Percentiles rank a stretch among this genome's conserved stretches.
These are phyloP conservation scores for Archaeoteleia sp. DNA, from an alignment of 2,888 invertebrate genomes.

Conservation along the genomic window DNA sequence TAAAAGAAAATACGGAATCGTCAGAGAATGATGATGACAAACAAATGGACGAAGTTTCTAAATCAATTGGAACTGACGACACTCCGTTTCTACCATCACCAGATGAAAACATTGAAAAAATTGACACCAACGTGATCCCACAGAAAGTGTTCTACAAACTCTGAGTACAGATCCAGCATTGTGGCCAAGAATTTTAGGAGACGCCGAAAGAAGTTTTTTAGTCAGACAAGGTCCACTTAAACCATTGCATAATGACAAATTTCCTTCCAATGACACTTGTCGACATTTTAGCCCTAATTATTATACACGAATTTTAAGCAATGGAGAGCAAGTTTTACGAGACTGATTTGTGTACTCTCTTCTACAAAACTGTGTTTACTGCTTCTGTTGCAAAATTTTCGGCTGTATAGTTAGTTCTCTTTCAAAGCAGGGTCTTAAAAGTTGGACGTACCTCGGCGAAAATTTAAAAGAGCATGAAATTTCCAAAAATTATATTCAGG, in stretches of 20 bases:
- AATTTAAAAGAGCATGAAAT: conserved; percentile 33
- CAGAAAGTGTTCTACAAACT: conserved; percentile 16
- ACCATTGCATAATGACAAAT: conserved; percentile 23
- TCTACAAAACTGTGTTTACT: conserved; percentile 26
- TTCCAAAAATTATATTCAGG: conserved; percentile 37
- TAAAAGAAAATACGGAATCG: conserved; percentile 10
- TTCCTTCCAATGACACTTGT: conserved; percentile 20
- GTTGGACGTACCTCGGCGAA: conserved; percentile 13
- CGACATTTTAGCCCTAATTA: conserved; percentile 26
- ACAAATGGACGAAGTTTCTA: conserved; percentile 20
- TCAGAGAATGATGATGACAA: conserved; percentile 15
- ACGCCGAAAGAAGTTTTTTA: conserved; percentile 17
- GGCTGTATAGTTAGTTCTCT: conserved; percentile 12
- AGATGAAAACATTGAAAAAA: conserved; percentile 14
- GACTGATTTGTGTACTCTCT: conserved; percentile 30
- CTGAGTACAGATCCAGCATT: conserved; percentile 29
- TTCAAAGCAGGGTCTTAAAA: conserved; percentile 18
- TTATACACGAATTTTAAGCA: conserved; percentile 41
- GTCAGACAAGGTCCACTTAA: conserved; percentile 22
- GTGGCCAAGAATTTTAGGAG: conserved; percentile 30
- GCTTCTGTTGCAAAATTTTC: conserved; percentile 35
- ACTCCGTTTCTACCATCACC: conserved; percentile 6
- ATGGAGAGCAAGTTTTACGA: conserved; percentile 32
- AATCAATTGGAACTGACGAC: conserved; percentile 16
- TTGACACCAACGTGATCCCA: conserved; percentile 17